phyloP scores from a whole-genome alignment of 1,140 invertebrate species.

The Hypsibius dujardini region DNA sequence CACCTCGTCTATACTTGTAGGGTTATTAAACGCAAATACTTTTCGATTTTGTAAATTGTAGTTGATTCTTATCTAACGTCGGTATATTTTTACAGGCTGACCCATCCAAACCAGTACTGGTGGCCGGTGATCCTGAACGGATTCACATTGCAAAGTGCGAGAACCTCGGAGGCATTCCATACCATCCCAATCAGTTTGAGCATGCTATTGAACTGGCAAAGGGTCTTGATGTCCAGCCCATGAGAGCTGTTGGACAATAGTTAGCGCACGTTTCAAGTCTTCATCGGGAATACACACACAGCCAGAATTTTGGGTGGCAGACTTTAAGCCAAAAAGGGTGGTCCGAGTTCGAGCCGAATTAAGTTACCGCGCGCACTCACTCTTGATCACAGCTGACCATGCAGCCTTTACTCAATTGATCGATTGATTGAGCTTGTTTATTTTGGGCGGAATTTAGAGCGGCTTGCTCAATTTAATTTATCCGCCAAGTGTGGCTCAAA shows the following conservation, averaged over 20 bases:
- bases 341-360: too few relatives aligned
- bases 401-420: too few relatives aligned
- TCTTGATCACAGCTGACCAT: too few relatives aligned
- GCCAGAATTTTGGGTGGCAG: too few relatives aligned
- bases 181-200: conserved; percentile 54
- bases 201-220: conserved; percentile 30
- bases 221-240: not conserved
- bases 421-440: too few relatives aligned
- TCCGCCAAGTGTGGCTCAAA: too few relatives aligned
- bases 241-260: not conserved
- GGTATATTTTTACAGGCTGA: conserved; percentile 38
- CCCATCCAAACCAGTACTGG: conserved; percentile 45
- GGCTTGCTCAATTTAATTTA: too few relatives aligned
- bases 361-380: too few relatives aligned
- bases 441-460: too few relatives aligned
- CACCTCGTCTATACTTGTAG: conserved; percentile 18
- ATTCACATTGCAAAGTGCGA: conserved; percentile 47
- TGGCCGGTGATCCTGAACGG: conserved; percentile 68
- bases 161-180: conserved; percentile 51
- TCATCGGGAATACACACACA: too few relatives aligned
- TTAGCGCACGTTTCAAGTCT: too few relatives aligned
- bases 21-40: conserved; percentile 14
- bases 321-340: too few relatives aligned
- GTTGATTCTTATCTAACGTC: conserved; percentile 8
- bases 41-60: not conserved